Evolutionary conservation across 2,797 vertebrate genomes (phyloP).

Genomic region (Pteropus rufus): DNA sequence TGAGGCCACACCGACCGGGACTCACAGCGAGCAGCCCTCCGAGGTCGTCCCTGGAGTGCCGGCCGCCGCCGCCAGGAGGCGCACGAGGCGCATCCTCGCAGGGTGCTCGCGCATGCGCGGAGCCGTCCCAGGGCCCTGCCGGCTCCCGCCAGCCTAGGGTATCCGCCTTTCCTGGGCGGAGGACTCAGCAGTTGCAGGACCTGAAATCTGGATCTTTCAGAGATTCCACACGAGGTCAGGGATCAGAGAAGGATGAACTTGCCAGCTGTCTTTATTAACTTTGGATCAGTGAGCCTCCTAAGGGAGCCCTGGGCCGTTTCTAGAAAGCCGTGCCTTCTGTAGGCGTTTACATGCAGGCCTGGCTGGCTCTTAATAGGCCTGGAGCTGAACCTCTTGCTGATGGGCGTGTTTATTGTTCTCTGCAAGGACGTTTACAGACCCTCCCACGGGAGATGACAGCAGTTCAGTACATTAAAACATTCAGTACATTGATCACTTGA

Average conservation of each 20-base stretch:
- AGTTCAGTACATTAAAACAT: neutral
- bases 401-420: neutral
- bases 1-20: neutral
- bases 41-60: neutral
- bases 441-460: neutral
- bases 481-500: neutral
- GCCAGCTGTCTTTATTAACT: neutral
- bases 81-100: neutral
- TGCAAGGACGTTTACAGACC: neutral
- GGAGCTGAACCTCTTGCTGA: neutral
- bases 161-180: neutral
- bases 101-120: neutral
- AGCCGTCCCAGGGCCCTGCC: accelerated
- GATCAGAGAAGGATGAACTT: neutral
- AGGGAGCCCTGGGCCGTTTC: neutral
- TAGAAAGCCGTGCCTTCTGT: neutral
- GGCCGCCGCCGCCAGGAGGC: conserved; percentile 57
- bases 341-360: neutral
- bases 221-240: neutral
- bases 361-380: neutral
- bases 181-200: neutral
- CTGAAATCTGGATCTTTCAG: neutral
- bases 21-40: too few relatives aligned
- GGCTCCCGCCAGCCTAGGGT: neutral
- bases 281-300: neutral